Evolutionary conservation across 2,797 vertebrate species (phyloP).

Genomic region (Bradypodion pumilum): DNA sequence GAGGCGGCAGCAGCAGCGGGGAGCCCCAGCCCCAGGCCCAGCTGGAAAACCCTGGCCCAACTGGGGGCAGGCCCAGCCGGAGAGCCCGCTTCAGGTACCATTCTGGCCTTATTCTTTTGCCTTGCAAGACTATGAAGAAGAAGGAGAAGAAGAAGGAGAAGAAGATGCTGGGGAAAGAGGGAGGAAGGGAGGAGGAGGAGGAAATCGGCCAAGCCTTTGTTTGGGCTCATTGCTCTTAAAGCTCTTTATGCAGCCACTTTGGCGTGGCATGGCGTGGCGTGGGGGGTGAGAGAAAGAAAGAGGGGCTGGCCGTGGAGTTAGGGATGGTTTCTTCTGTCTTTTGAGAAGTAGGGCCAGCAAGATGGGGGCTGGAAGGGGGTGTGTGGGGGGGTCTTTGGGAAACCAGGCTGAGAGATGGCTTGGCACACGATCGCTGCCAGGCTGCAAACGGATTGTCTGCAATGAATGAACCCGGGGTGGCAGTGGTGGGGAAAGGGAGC

Average conservation of each 20-base stretch:
- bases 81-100: constrained; percentile 86
- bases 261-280: constrained; percentile 48
- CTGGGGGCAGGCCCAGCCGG: constrained; percentile 68
- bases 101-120: constrained; percentile 38
- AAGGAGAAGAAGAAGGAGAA: constrained; percentile 29
- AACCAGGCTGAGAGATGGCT: constrained; percentile 57
- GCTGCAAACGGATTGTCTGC: constrained; percentile 74
- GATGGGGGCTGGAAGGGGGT: neutral
- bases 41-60: constrained; percentile 64
- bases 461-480: constrained; percentile 81
- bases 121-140: too few relatives aligned
- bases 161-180: neutral
- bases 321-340: constrained; percentile 21
- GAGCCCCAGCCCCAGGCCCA: constrained; percentile 68
- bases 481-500: constrained; percentile 56
- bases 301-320: constrained; percentile 13
- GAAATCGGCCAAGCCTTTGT: constrained; percentile 68
- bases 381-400: constrained; percentile 32
- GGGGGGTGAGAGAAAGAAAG: too few relatives aligned
- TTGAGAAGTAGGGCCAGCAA: constrained; percentile 20
- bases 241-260: constrained; percentile 60
- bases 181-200: constrained; percentile 28
- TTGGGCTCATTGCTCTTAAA: constrained; percentile 75
- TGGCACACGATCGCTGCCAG: constrained; percentile 40
- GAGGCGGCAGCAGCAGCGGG: constrained; percentile 68